Evolutionary conservation across 2,113 vertebrate species (phyloP).

Genomic region (Epinephelus moara): DNA sequence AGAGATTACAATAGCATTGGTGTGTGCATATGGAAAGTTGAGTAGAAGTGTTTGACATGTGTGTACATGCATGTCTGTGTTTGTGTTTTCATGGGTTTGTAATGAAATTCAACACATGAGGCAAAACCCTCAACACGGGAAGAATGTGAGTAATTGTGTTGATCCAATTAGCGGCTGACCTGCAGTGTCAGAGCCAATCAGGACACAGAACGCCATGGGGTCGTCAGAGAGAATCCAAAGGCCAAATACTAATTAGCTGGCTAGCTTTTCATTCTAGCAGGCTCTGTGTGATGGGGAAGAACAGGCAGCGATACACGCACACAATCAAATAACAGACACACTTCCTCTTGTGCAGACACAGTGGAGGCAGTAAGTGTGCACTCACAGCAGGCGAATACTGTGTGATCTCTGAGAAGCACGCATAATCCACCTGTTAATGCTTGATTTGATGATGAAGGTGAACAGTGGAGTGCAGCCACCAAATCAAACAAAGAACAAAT

Average conservation of each 20-base stretch:
- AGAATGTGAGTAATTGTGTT: constrained; percentile 75
- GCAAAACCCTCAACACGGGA: constrained; percentile 47
- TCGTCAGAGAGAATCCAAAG: constrained; percentile 63
- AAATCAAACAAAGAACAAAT: constrained; percentile 55
- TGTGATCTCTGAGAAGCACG: constrained; percentile 40
- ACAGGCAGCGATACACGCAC: constrained; percentile 22
- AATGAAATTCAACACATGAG: constrained; percentile 30
- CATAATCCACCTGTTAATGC: constrained; percentile 60
- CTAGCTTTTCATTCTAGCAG: constrained; percentile 56
- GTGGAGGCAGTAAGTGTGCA: constrained; percentile 28
- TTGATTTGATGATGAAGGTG: constrained; percentile 54
- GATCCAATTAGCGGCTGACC: constrained; percentile 77
- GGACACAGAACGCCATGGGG: constrained; percentile 62
- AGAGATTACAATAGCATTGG: constrained; percentile 9
- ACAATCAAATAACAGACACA: constrained; percentile 41
- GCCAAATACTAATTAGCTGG: constrained; percentile 73
- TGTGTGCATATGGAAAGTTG: not conserved
- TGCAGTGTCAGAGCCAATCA: constrained; percentile 70
- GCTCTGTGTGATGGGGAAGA: constrained; percentile 60
- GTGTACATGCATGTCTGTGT: constrained; percentile 8
- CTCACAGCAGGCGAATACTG: constrained; percentile 46
- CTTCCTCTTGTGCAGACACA: constrained; percentile 47
- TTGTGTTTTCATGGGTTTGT: constrained; percentile 17
- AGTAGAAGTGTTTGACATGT: not conserved
- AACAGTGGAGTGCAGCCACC: constrained; percentile 42